Percentiles rank a stretch among this genome's conserved stretches.
Conservation (phyloP, 2,113 vertebrate species). For the Pogona vitticeps region DNA sequence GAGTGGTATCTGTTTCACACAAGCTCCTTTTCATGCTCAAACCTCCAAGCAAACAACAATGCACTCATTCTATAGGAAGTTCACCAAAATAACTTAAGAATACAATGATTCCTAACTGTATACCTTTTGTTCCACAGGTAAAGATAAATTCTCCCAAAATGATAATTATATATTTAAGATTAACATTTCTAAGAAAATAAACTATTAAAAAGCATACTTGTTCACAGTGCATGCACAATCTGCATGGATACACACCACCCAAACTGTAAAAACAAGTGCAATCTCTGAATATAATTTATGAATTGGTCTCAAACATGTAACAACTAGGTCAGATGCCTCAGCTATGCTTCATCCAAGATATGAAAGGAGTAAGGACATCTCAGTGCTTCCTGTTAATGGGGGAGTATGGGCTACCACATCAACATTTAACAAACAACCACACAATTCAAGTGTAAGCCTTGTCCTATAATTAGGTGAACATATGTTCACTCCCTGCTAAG, state of each 20-base stretch:
- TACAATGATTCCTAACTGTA: slow-evolving; percentile 24
- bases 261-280: slow-evolving; percentile 24
- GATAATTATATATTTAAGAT: slow-evolving; percentile 23
- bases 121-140: slow-evolving; percentile 16
- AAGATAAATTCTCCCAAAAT: background rate
- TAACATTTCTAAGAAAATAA: slow-evolving; percentile 45
- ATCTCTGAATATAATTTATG: slow-evolving; percentile 18
- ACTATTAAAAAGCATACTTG: slow-evolving; percentile 25
- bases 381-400: slow-evolving; percentile 39
- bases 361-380: slow-evolving; percentile 38
- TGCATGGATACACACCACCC: background rate
- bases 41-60: background rate
- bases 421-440: slow-evolving; percentile 27
- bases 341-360: slow-evolving; percentile 62
- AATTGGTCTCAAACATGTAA: slow-evolving; percentile 30
- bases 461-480: slow-evolving; percentile 21
- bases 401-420: slow-evolving; percentile 30
- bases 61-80: slow-evolving; percentile 18
- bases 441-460: background rate
- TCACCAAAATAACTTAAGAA: slow-evolving; percentile 27
- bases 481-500: slow-evolving; percentile 37
- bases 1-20: background rate
- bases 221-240: slow-evolving; percentile 19
- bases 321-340: slow-evolving; percentile 46
- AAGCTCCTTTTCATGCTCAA: slow-evolving; percentile 18